Conservation (phyloP, 1,140 invertebrate species). For the Melanaphis sacchari region DNA sequence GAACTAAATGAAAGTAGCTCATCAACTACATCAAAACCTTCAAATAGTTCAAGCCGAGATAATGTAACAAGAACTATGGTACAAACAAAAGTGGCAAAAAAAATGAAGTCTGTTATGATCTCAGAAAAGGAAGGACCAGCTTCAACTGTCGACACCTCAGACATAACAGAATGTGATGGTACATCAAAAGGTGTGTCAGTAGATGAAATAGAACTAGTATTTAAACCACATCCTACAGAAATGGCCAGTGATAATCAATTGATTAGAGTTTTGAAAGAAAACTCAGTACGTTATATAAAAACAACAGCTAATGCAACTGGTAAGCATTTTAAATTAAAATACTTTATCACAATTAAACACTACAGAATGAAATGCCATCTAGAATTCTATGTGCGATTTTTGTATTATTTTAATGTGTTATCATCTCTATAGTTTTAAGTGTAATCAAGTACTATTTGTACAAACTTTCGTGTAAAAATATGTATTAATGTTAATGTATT, state of each 20-base stretch:
- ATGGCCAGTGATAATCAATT: slow-evolving; percentile 78
- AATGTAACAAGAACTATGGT: slow-evolving; percentile 49
- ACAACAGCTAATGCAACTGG: slow-evolving; percentile 94
- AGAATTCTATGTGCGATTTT: neutral
- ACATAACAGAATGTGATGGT: slow-evolving; percentile 44
- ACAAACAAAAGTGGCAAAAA: slow-evolving; percentile 34
- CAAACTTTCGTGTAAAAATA: too few relatives aligned
- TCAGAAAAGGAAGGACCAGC: slow-evolving; percentile 21
- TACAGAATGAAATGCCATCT: neutral
- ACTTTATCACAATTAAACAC: neutral
- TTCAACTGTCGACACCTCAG: slow-evolving; percentile 39
- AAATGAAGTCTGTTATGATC: slow-evolving; percentile 18
- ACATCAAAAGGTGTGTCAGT: slow-evolving; percentile 15
- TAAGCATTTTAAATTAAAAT: slow-evolving; percentile 62
- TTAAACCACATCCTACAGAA: slow-evolving; percentile 94
- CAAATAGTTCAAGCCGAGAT: slow-evolving; percentile 11
- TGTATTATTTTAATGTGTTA: neutral
- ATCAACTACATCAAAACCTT: slow-evolving; percentile 9
- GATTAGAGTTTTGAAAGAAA: slow-evolving; percentile 67
- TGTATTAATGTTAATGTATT: too few relatives aligned
- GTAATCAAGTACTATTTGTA: too few relatives aligned
- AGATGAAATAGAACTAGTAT: slow-evolving; percentile 89
- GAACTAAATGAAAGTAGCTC: slow-evolving; percentile 27
- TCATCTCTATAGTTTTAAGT: too few relatives aligned
- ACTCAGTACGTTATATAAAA: slow-evolving; percentile 78